Evolutionary conservation across 2,113 vertebrate species (phyloP).

Genomic region (Vicugna pacos): DNA sequence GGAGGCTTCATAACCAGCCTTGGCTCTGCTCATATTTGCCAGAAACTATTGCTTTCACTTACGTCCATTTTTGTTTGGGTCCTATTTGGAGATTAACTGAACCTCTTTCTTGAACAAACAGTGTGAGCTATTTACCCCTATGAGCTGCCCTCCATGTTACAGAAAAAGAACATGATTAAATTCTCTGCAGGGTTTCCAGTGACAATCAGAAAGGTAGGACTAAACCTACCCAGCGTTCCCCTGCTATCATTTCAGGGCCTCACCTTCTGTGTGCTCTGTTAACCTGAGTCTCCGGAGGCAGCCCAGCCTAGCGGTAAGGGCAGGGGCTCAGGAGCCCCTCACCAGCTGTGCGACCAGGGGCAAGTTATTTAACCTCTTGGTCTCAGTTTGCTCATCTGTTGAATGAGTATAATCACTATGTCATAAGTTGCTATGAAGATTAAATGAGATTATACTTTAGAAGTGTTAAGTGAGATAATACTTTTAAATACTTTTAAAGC

Average conservation of each 20-base stretch:
- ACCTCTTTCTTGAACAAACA: not conserved
- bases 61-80: not conserved
- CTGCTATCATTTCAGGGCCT: not conserved
- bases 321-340: not conserved
- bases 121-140: not conserved
- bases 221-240: not conserved
- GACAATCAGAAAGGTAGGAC: not conserved
- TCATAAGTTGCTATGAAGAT: not conserved
- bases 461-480: slow-evolving; percentile 3
- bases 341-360: not conserved
- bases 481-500: slow-evolving; percentile 32
- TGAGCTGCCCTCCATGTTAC: not conserved
- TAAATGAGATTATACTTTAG: not conserved
- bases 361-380: not conserved
- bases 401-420: not conserved
- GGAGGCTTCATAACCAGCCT: not conserved
- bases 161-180: not conserved
- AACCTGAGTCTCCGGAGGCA: not conserved
- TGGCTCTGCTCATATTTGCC: not conserved
- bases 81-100: not conserved
- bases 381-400: not conserved
- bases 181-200: not conserved
- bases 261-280: not conserved
- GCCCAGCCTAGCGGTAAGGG: not conserved
- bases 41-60: not conserved